Evolutionary conservation across 2,888 invertebrate species (phyloP).

Genomic region (Epinotia brunnichana): DNA sequence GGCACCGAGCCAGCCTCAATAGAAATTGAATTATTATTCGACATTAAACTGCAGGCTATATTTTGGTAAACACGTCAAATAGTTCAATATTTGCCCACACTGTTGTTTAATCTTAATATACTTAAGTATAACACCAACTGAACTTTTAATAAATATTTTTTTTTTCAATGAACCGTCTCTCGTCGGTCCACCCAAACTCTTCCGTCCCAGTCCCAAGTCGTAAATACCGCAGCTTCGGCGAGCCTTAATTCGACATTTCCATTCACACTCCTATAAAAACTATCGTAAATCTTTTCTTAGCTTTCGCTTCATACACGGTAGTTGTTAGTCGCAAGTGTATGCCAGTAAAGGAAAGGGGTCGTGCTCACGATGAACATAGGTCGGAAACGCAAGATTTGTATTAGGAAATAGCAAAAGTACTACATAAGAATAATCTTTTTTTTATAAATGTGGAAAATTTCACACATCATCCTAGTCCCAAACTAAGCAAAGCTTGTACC

Average conservation of each 20-base stretch:
- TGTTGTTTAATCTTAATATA: not conserved
- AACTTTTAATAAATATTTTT: not conserved
- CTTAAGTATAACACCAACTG: not conserved
- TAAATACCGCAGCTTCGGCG: constrained; percentile 50
- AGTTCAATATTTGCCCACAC: not conserved
- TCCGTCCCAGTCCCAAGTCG: constrained; percentile 37
- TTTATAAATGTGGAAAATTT: too few species aligned
- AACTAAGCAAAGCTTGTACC: too few species aligned
- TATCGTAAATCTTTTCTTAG: constrained; percentile 62
- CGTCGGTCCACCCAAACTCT: not conserved
- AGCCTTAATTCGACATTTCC: constrained; percentile 64
- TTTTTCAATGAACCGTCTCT: not conserved
- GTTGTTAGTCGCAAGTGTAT: constrained; percentile 53
- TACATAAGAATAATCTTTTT: too few species aligned
- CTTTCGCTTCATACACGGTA: constrained; percentile 56
- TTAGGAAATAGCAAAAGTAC: not conserved
- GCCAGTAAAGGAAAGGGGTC: not conserved
- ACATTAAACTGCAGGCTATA: not conserved
- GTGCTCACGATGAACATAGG: not conserved
- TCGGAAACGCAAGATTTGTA: not conserved
- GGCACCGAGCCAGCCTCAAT: not conserved
- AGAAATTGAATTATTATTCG: too few species aligned
- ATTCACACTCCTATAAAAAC: constrained; percentile 73
- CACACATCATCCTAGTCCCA: too few species aligned
- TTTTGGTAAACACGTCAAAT: not conserved